phyloP scores from a whole-genome alignment of 2,797 vertebrate species.

The Notoglanidium macrostoma region DNA sequence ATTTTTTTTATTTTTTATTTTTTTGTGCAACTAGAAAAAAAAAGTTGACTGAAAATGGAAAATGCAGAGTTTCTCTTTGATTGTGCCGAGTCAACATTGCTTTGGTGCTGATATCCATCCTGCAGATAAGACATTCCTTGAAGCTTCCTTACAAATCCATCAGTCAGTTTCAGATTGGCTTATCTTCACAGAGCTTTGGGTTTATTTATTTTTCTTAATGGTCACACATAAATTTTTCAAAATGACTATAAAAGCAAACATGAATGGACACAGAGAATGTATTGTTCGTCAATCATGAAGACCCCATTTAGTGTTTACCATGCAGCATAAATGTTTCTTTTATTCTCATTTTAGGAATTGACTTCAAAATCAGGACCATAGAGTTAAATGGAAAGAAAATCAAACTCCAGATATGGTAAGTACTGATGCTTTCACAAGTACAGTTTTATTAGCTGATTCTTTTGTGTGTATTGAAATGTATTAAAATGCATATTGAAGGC shows the following conservation, averaged over 20 bases:
- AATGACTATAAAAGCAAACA: conserved; percentile 2
- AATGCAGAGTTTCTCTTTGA: not conserved
- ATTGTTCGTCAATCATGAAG: not conserved
- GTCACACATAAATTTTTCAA: not conserved
- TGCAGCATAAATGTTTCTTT: conserved; percentile 12
- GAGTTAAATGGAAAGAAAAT: conserved; percentile 98
- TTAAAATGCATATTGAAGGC: not conserved
- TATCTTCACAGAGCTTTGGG: not conserved
- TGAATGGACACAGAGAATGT: not conserved
- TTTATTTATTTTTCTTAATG: not conserved
- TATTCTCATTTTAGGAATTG: conserved; percentile 82
- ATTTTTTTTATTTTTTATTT: not conserved
- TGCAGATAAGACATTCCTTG: conserved; percentile 1
- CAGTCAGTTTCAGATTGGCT: not conserved
- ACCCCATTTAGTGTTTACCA: not conserved
- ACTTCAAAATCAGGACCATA: conserved; percentile 99
- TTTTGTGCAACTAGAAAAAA: not conserved
- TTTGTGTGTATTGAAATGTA: not conserved
- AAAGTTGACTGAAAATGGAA: not conserved
- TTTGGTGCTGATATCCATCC: not conserved
- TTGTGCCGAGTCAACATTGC: not conserved
- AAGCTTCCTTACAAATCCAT: conserved; percentile 2
- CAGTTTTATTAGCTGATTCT: not conserved
- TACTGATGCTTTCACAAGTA: not conserved
- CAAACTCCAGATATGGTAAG: conserved; percentile 98